Percentiles rank a stretch among this genome's conserved stretches.
phyloP scores from a whole-genome alignment of 2,888 invertebrate species.

The Fragum sueziense region DNA sequence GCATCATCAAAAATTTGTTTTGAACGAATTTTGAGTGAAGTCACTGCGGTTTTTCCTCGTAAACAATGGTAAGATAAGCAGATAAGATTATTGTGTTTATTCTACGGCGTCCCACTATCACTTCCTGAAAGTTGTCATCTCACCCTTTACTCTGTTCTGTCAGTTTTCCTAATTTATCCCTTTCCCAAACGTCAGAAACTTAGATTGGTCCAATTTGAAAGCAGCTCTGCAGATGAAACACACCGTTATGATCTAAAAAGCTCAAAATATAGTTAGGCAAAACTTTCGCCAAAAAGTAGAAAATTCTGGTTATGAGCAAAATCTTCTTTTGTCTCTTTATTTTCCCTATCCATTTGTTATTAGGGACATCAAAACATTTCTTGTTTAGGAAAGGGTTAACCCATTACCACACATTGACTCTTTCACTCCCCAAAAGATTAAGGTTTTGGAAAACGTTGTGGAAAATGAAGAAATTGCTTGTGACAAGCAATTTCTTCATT shows the following conservation, averaged over 20 bases:
- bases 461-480: constrained; percentile 6
- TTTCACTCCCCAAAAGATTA: neutral
- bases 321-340: neutral
- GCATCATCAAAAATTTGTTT: neutral
- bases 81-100: neutral
- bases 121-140: constrained; percentile 20
- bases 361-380: neutral
- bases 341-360: neutral
- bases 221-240: no score
- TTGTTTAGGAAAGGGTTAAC: neutral
- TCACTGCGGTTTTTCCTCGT: neutral
- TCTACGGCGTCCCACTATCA: neutral
- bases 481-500: neutral
- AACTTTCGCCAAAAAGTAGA: neutral
- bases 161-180: neutral
- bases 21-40: neutral
- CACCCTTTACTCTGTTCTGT: neutral
- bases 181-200: no score
- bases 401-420: neutral
- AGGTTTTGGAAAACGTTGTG: neutral
- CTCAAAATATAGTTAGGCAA: neutral
- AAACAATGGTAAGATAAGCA: constrained; percentile 15
- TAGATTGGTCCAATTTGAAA: no score
- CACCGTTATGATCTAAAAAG: no score
- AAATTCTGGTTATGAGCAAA: neutral